Evolutionary conservation across 1,140 invertebrate genomes (phyloP), one percentile per base, ranked within the genome.

Genomic region (Panulirus ornatus): DNA sequence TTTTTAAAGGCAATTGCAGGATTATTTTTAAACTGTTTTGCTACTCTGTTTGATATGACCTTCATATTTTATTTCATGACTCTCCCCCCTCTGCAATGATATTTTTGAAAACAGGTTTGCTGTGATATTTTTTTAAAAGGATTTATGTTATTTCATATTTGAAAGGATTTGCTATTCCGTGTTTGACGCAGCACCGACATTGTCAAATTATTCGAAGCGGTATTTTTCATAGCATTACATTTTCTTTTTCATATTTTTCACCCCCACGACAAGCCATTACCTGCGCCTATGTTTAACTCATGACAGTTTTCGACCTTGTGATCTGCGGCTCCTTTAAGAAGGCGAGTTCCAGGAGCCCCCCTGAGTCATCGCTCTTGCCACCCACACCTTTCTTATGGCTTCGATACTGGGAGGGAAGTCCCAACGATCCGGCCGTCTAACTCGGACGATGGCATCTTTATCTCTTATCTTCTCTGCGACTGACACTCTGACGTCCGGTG

Each of bases 11-110:
- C 11, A 27, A 2, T 66, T 66, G n/a, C 22, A 30, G 30, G 58
- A 27, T 66, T 66, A 66, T 66, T 66, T 30, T 66, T 66, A 27
- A 66, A 27, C 58, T 66, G 58, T 66, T 66, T 27, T 66, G 58
- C 58, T 27, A 27, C 58, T 66, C n/a, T 66, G 14, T 66, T 16
- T 66, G n/a, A 66, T 27, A 27, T 14, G 30, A 66, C 54, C 30
- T 66, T 66, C 0, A 66, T 30, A 66, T 27, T 66, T 66, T 11
- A 66, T 66, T 66, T 58, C 19, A 58, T 58, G 14, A 58, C 3
- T n/a, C n/a, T n/a, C n/a, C n/a, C n/a, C 19, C 54, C 54, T 58
- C 54, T 58, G 14, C 54, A 58, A 58, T 58, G 54, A 58, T 66
- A 30, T 66, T 27, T 66, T 66, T 66, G 2, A 66, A 22, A 19